Conservation (phyloP, 2,888 invertebrate genomes). For the Fissipunctia ypsillon region DNA sequence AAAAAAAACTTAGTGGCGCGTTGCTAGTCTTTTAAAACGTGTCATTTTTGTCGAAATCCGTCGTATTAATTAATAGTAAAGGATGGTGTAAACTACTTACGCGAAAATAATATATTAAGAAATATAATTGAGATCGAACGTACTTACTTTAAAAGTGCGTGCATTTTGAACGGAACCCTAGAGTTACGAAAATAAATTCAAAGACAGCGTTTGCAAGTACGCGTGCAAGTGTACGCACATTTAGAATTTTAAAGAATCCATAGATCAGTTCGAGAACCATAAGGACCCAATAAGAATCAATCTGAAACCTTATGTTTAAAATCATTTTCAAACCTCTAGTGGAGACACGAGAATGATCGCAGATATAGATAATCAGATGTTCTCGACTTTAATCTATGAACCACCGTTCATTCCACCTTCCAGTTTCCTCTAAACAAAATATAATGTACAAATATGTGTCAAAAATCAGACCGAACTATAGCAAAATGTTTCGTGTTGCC, state of each 20-base stretch:
- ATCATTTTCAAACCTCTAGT: neutral
- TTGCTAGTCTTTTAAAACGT: conserved; percentile 78
- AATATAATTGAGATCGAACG: conserved; percentile 37
- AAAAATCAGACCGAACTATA: conserved; percentile 73
- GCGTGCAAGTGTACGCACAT: conserved; percentile 33
- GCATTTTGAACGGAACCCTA: conserved; percentile 29
- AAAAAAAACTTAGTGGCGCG: conserved; percentile 67
- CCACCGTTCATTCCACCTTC: conserved; percentile 48
- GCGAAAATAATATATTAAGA: conserved; percentile 22
- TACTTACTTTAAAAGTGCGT: conserved; percentile 34
- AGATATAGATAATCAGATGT: neutral
- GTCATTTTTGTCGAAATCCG: conserved; percentile 70
- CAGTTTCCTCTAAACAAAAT: conserved; percentile 69
- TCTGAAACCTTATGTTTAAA: conserved; percentile 2
- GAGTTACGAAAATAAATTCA: conserved; percentile 8
- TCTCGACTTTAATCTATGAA: conserved; percentile 49
- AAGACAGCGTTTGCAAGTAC: conserved; percentile 6
- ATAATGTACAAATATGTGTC: conserved; percentile 86
- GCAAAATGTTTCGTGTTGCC: conserved; percentile 57
- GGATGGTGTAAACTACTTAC: conserved; percentile 53
- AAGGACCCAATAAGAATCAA: conserved; percentile 2
- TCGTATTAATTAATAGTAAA: conserved; percentile 62
- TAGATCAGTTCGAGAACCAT: conserved; percentile 39
- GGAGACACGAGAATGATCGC: neutral
- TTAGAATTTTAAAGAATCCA: conserved; percentile 35